phyloP scores from a whole-genome alignment of 2,888 invertebrate species.

The Trichogramma evanescens region DNA sequence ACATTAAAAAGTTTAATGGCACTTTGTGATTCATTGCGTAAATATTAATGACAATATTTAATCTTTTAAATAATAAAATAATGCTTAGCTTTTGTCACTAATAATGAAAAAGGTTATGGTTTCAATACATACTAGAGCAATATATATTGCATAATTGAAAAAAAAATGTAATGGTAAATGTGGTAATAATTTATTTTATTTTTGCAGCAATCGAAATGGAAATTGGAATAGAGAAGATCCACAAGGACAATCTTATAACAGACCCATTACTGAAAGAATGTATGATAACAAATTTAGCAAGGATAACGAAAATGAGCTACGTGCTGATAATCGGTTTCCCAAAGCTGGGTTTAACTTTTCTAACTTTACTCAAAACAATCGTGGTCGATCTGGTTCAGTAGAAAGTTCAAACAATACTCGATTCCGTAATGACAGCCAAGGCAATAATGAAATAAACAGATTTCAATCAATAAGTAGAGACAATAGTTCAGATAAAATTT shows the following conservation, averaged over 20 bases:
- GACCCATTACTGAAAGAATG: too few species aligned
- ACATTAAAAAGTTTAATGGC: neutral
- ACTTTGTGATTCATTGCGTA: neutral
- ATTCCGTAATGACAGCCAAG: too few species aligned
- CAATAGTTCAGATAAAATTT: too few species aligned
- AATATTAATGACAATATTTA: neutral
- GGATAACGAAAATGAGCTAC: slow-evolving; percentile 34
- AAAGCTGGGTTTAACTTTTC: slow-evolving; percentile 10
- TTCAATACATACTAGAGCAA: neutral
- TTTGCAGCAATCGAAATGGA: slow-evolving; percentile 21
- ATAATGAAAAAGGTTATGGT: slow-evolving; percentile 8
- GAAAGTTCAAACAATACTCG: too few species aligned
- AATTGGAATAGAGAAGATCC: slow-evolving; percentile 21
- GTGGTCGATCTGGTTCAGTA: neutral
- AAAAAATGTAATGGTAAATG: neutral
- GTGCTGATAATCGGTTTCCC: slow-evolving; percentile 28
- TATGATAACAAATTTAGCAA: slow-evolving; percentile 30
- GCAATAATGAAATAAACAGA: too few species aligned
- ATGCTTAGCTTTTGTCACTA: neutral
- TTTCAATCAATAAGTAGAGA: too few species aligned
- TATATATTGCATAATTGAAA: neutral
- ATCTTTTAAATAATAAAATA: neutral
- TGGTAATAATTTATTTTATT: neutral
- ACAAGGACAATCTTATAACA: neutral
- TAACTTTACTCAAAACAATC: slow-evolving; percentile 8